A percentile compares a stretch with the other conserved stretches of the same genome.
phyloP scores from a whole-genome alignment of 2,797 vertebrate species.

The Lepus oiostolus region DNA sequence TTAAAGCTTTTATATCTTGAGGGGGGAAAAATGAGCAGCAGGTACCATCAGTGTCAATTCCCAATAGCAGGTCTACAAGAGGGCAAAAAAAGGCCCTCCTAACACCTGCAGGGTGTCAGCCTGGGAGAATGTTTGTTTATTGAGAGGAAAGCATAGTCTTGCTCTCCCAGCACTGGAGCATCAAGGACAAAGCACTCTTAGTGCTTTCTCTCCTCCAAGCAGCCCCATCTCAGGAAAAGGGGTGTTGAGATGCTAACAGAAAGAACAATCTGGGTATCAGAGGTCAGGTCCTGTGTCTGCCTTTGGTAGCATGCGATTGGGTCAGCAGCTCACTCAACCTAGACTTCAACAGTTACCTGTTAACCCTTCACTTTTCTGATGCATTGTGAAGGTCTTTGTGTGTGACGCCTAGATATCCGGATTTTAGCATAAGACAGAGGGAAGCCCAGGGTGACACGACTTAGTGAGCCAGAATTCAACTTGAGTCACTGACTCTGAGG shows the following conservation, averaged over 20 bases:
- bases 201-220: not conserved
- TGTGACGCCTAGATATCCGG: not conserved
- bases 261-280: not conserved
- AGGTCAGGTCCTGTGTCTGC: not conserved
- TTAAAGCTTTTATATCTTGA: too few species aligned
- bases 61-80: conserved; percentile 15
- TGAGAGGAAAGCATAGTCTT: not conserved
- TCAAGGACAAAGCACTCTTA: not conserved
- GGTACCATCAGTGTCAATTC: not conserved
- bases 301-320: not conserved
- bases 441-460: not conserved
- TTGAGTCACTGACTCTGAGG: not conserved
- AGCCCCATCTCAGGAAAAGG: not conserved
- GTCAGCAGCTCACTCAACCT: not conserved
- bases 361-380: not conserved
- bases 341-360: not conserved
- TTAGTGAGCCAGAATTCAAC: too few species aligned
- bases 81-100: not conserved
- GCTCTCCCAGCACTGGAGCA: too few species aligned
- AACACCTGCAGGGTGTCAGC: not conserved
- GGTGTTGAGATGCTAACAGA: not conserved
- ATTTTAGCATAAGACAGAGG: not conserved
- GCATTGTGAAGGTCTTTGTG: not conserved
- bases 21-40: conserved; percentile 39
- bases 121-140: not conserved